Evolutionary conservation across 2,888 invertebrate genomes (phyloP), one percentile per base, ranked within the genome.

Genomic region (Orthosia cruda): DNA sequence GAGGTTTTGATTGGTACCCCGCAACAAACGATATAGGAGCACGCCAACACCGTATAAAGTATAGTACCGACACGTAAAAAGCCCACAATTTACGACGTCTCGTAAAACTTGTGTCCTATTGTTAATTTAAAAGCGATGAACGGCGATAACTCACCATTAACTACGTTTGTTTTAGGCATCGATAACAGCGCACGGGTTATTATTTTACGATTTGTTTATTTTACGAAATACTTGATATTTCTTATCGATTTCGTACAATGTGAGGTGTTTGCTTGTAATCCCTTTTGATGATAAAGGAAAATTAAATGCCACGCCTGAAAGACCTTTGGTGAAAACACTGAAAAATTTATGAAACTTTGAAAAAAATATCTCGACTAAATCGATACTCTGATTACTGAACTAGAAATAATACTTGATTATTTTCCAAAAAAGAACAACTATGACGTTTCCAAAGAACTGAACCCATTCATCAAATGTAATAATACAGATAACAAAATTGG

Each of bases 1-100:
- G 94, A 94, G 91, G 89, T 89, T 96, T 94, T 94, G 95, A 96
- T 96, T 95, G 94, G 93, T 90, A 91, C 92, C 92, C 90, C 95
- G 92, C 89, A 90, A 93, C 95, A 94, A 95, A 96, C 94, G 93
- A 94, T 92, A 93, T 89, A 90, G 91, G 91, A 93, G 92, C 95
- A 95, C 95, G 96, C 89, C 55, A 93, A 93, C 89, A 88, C 87
- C 86, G 80, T 89, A 89, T 84, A 80, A 80, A 80, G 85, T 80
- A 84, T 82, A 63, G 80, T 71, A 80, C 85, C 86, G 86, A 91
- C 88, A 88, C 90, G 89, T 93, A 93, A 93, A 94, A 94, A 91
- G 91, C 89, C 83, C 86, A 91, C 91, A 92, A 95, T 96, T 96
- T 96, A 96, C 93, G 93, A 93, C 87, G 15, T 84, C 86, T 91